These are phyloP conservation scores for Stratiomys singularior DNA, from an alignment of 2,888 invertebrate species.

Conservation along the genomic window DNA sequence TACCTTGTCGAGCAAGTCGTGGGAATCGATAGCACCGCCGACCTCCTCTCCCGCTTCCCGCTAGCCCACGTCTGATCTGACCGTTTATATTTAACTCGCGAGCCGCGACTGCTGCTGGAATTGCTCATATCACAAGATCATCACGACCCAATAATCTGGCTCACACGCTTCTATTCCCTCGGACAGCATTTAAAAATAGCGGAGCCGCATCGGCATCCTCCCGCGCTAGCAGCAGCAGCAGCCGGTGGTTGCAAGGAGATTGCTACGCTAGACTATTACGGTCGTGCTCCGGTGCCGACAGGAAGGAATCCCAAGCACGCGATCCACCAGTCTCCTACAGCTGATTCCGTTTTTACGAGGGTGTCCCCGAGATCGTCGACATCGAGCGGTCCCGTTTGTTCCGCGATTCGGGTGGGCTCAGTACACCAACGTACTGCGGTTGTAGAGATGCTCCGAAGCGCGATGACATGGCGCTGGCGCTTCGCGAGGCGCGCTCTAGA, in stretches of 20 bases:
- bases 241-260: slow-evolving; percentile 4
- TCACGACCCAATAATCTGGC: slow-evolving; percentile 17
- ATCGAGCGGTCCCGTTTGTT: not conserved
- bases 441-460: not conserved
- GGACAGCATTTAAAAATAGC: slow-evolving; percentile 30
- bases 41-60: not conserved
- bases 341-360: slow-evolving; percentile 8
- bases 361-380: slow-evolving; percentile 15
- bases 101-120: not conserved
- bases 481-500: not conserved
- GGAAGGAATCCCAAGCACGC: slow-evolving; percentile 17
- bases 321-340: not conserved
- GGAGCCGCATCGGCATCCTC: not conserved
- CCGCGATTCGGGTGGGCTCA: slow-evolving; percentile 4
- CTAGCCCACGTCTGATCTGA: not conserved
- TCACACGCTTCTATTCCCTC: slow-evolving; percentile 21
- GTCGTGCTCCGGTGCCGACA: not conserved
- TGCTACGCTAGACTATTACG: slow-evolving; percentile 14
- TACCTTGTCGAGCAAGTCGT: slow-evolving; percentile 28
- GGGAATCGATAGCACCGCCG: slow-evolving; percentile 9
- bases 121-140: not conserved
- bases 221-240: not conserved
- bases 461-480: not conserved
- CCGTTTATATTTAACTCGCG: slow-evolving; percentile 16
- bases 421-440: not conserved